phyloP scores from a whole-genome alignment of 2,888 invertebrate genomes.

The Meandrusa payeni region DNA sequence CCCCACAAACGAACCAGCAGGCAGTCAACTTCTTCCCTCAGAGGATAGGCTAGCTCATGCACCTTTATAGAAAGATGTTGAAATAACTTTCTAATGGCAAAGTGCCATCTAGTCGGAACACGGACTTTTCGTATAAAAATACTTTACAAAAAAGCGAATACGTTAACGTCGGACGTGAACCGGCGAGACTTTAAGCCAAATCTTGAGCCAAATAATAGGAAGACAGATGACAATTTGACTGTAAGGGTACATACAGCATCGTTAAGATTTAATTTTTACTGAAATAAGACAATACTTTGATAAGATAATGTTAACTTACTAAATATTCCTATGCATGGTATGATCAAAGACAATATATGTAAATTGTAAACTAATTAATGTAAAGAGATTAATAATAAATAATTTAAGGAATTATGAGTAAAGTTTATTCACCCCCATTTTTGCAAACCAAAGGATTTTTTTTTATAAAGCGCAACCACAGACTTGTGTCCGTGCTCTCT shows the following conservation, averaged over 20 bases:
- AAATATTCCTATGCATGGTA: too few species aligned
- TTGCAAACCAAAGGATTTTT: too few species aligned
- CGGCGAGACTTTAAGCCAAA: constrained; percentile 39
- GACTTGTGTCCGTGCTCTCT: too few species aligned
- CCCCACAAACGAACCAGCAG: constrained; percentile 58
- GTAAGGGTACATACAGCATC: constrained; percentile 12
- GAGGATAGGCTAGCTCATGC: constrained; percentile 57
- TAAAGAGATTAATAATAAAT: too few species aligned
- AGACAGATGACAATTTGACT: constrained; percentile 16
- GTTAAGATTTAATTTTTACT: constrained; percentile 6
- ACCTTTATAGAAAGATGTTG: constrained; percentile 27
- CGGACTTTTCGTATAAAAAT: constrained; percentile 66
- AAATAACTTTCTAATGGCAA: constrained; percentile 51
- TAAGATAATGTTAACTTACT: not conserved
- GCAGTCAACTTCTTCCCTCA: constrained; percentile 62
- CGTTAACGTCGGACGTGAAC: constrained; percentile 48
- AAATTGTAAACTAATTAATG: too few species aligned
- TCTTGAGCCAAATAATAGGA: constrained; percentile 19
- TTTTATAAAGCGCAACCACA: too few species aligned
- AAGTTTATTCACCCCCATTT: too few species aligned
- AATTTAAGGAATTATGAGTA: too few species aligned
- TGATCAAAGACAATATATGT: too few species aligned
- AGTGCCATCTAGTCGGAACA: constrained; percentile 63
- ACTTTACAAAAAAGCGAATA: constrained; percentile 45
- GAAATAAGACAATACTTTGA: not conserved